Conservation (phyloP, 2,113 vertebrate genomes). For the Ammodytes dubius region DNA sequence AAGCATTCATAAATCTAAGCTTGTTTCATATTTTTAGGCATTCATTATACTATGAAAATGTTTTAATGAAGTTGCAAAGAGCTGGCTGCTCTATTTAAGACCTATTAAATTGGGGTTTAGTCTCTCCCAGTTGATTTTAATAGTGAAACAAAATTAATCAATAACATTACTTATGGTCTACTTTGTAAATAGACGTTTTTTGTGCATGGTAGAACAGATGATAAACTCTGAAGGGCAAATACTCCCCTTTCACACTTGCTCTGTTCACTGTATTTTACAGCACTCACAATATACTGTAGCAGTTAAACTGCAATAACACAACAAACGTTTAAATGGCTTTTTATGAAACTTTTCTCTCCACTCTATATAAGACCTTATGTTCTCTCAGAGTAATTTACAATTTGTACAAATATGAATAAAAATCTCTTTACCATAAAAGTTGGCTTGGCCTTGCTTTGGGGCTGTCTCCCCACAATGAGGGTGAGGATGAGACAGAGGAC, state of each 20-base stretch:
- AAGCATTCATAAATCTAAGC: background rate
- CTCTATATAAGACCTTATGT: no score
- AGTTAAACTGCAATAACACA: background rate
- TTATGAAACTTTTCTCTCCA: background rate
- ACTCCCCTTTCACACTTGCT: background rate
- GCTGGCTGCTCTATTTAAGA: background rate
- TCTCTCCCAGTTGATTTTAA: background rate
- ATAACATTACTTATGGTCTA: background rate
- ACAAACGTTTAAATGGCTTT: background rate
- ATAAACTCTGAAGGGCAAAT: background rate
- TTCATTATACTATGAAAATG: background rate
- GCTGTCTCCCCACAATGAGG: slow-evolving; percentile 90
- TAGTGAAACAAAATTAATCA: background rate
- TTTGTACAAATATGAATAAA: no score
- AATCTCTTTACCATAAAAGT: slow-evolving; percentile 90
- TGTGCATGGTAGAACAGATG: background rate
- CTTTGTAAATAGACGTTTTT: background rate
- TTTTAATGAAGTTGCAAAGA: background rate
- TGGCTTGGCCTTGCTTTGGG: slow-evolving; percentile 94
- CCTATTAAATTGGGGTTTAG: no score
- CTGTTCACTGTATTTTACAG: background rate
- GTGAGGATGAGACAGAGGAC: slow-evolving; percentile 76
- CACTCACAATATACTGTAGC: background rate
- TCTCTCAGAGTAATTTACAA: background rate
- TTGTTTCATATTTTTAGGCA: background rate